phyloP scores from a whole-genome alignment of 2,888 invertebrate species.

The Spilosoma lubricipeda region DNA sequence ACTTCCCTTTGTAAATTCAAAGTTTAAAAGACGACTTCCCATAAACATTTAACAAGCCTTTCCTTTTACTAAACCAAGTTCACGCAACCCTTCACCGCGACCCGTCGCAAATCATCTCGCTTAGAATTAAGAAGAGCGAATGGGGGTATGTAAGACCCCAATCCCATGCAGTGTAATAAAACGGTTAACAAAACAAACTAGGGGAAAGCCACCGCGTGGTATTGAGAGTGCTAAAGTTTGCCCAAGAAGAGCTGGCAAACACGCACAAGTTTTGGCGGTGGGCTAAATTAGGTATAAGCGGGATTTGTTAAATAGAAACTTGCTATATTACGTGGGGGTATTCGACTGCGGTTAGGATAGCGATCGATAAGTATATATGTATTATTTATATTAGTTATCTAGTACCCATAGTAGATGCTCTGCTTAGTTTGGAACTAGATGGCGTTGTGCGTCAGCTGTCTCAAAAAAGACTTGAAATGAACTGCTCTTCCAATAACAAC shows the following conservation, averaged over 20 bases:
- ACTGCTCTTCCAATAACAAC: too few species aligned
- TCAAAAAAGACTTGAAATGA: too few species aligned
- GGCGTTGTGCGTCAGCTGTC: too few species aligned
- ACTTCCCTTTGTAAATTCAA: neutral
- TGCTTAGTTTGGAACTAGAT: too few species aligned
- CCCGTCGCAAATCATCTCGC: conserved; percentile 34
- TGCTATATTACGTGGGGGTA: neutral
- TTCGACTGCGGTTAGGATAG: neutral
- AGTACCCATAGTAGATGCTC: too few species aligned
- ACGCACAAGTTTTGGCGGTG: conserved; percentile 57
- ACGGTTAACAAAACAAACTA: conserved; percentile 61
- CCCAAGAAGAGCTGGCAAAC: conserved; percentile 56
- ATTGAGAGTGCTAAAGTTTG: conserved; percentile 63
- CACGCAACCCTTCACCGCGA: conserved; percentile 11
- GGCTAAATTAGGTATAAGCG: conserved; percentile 45
- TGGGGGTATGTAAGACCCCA: conserved; percentile 26
- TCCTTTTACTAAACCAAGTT: conserved; percentile 11
- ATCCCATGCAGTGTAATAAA: conserved; percentile 52
- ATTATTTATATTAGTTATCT: too few species aligned
- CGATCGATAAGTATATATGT: too few species aligned
- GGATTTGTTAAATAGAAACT: conserved; percentile 25
- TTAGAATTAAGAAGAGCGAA: conserved; percentile 24
- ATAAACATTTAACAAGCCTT: conserved; percentile 22
- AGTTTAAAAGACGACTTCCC: conserved; percentile 2
- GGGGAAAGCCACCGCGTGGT: conserved; percentile 58